Conservation (phyloP, 1,140 invertebrate species). For the Cydia amplana region DNA sequence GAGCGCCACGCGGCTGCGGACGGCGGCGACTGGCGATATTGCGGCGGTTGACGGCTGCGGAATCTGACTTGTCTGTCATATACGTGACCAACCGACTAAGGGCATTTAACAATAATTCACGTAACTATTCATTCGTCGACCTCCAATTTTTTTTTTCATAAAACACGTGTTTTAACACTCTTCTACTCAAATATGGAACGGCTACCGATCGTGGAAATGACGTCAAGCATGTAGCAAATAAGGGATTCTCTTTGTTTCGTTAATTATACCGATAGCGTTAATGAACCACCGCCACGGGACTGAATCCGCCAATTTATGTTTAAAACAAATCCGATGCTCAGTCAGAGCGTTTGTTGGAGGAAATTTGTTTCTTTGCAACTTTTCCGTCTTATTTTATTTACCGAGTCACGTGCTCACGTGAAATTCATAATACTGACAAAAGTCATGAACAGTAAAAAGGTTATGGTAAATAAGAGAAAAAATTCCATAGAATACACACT, state of each 20-base stretch:
- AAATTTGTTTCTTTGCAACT: constrained; percentile 44
- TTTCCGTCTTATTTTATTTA: constrained; percentile 49
- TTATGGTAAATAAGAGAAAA: constrained; percentile 43
- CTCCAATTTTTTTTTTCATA: constrained; percentile 45
- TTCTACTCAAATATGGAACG: constrained; percentile 36
- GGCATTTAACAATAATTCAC: constrained; percentile 47
- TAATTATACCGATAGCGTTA: constrained; percentile 45
- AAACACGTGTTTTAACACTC: constrained; percentile 38
- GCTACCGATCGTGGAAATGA: constrained; percentile 36
- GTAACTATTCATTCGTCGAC: constrained; percentile 39
- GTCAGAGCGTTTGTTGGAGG: not conserved
- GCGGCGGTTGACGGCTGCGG: constrained; percentile 33
- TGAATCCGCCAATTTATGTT: not conserved
- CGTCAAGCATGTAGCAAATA: constrained; percentile 35
- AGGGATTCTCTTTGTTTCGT: constrained; percentile 43
- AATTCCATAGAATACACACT: constrained; percentile 42
- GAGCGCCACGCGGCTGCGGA: constrained; percentile 36
- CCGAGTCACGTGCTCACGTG: constrained; percentile 50
- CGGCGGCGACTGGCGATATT: constrained; percentile 43
- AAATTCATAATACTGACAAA: constrained; percentile 47
- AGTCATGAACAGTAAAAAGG: constrained; percentile 37
- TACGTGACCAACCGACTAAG: constrained; percentile 51
- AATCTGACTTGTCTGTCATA: constrained; percentile 37
- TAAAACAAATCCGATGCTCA: too few relatives aligned
- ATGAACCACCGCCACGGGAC: constrained; percentile 39